Percentiles rank a stretch among this genome's conserved stretches.
These are phyloP conservation scores for Phoenoteleia sp. DNA, from an alignment of 2,888 invertebrate genomes.

Conservation along the genomic window DNA sequence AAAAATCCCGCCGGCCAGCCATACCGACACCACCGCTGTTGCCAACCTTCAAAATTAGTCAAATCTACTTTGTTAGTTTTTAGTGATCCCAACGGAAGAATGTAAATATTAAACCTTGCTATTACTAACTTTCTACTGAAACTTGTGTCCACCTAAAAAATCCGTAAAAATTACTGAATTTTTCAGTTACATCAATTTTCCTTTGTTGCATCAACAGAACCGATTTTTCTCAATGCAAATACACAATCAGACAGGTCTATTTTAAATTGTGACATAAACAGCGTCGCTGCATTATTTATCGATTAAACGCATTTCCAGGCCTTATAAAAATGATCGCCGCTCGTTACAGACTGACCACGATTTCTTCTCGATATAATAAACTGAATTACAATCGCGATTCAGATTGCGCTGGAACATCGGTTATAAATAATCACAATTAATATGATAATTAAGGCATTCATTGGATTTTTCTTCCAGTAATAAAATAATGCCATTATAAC, in stretches of 20 bases:
- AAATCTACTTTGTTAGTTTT: too few relatives aligned
- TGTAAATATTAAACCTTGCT: too few relatives aligned
- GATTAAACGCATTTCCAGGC: constrained; percentile 8
- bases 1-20: too few relatives aligned
- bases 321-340: constrained; percentile 1
- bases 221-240: too few relatives aligned
- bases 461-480: constrained; percentile 17
- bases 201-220: too few relatives aligned
- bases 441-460: constrained; percentile 24
- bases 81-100: too few relatives aligned
- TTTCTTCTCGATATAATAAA: constrained; percentile 7
- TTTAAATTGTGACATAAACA: constrained; percentile 33
- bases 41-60: too few relatives aligned
- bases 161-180: too few relatives aligned
- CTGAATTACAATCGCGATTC: background rate
- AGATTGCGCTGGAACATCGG: background rate
- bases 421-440: constrained; percentile 33
- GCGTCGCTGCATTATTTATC: constrained; percentile 55
- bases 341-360: background rate
- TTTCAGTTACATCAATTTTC: too few relatives aligned
- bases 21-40: too few relatives aligned
- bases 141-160: too few relatives aligned
- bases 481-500: constrained; percentile 26
- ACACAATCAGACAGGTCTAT: constrained; percentile 79
- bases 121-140: too few relatives aligned